phyloP scores from a whole-genome alignment of 2,113 vertebrate genomes.

The Engraulis encrasicolus region DNA sequence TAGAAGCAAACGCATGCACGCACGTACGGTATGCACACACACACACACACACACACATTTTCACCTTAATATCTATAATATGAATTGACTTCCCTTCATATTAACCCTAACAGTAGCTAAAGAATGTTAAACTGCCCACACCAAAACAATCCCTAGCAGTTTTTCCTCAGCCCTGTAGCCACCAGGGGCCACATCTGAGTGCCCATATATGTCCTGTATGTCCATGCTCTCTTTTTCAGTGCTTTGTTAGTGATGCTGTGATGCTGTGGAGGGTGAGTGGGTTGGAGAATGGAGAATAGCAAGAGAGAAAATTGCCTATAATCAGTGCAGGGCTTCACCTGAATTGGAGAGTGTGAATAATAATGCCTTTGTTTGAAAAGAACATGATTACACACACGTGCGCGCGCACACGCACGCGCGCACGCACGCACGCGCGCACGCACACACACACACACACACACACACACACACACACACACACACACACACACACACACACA shows the following conservation, averaged over 20 bases:
- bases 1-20: no score
- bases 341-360: slow-evolving; percentile 18
- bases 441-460: not conserved
- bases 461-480: not conserved
- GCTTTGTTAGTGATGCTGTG: not conserved
- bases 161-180: no score
- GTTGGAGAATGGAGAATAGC: not conserved
- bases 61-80: not conserved
- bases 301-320: slow-evolving; percentile 31
- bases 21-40: not conserved
- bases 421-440: not conserved
- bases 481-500: not conserved
- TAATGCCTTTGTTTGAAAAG: slow-evolving; percentile 14
- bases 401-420: not conserved
- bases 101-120: no score
- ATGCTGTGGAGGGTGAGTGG: not conserved
- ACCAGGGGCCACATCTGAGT: no score
- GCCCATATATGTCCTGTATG: no score
- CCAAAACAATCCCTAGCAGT: no score
- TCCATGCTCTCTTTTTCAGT: not conserved
- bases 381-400: not conserved
- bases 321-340: slow-evolving; percentile 14
- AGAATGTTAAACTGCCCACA: no score
- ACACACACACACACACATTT: not conserved
- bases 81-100: no score